These are phyloP conservation scores for Amblyornis subalaris DNA, from an alignment of 2,113 vertebrate genomes.

Conservation along the genomic window DNA sequence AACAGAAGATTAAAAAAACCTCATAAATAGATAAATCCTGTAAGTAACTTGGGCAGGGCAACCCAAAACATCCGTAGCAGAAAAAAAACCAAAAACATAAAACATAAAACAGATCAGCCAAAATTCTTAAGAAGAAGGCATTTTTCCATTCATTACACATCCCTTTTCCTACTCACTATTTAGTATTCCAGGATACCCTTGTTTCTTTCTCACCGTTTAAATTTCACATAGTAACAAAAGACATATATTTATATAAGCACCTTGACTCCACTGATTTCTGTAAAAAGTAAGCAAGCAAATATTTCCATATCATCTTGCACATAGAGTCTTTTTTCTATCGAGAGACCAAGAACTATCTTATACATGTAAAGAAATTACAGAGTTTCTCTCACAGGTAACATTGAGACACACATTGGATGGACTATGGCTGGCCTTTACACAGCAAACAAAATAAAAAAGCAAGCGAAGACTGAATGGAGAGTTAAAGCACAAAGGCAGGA, in stretches of 20 bases:
- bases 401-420: background rate
- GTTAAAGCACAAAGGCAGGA: background rate
- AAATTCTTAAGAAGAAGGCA: background rate
- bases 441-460: background rate
- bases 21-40: background rate
- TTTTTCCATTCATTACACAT: background rate
- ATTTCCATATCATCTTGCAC: background rate
- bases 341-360: background rate
- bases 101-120: background rate
- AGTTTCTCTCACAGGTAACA: background rate
- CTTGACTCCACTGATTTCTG: background rate
- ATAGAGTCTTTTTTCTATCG: background rate
- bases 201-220: background rate
- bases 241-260: background rate
- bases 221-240: background rate
- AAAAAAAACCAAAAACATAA: background rate
- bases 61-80: background rate
- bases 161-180: background rate
- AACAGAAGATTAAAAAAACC: background rate
- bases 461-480: background rate
- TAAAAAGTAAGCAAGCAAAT: background rate
- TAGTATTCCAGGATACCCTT: background rate
- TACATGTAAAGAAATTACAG: background rate
- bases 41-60: background rate
- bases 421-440: background rate